Evolutionary conservation across 1,140 invertebrate species (phyloP), one percentile per base, ranked within the genome.

Genomic region (Drosophila burlai): DNA sequence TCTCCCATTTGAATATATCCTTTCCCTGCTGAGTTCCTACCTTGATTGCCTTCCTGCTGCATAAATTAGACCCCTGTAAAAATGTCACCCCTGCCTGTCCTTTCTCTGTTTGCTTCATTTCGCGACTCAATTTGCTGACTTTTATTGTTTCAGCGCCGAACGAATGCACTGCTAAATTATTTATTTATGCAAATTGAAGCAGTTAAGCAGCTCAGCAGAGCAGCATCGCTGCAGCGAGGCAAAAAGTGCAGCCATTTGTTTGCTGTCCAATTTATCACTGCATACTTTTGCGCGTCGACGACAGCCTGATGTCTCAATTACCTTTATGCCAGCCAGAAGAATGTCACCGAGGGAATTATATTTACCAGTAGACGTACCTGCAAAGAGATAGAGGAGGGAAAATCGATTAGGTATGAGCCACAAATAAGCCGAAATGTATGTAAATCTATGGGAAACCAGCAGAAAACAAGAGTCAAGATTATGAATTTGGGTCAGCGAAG

Each of bases 171-270:
- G 78, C 67, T 89, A 84, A 89, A 89, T 89, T 89, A 89, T 89
- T 89, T 89, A 89, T 89, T 89, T 89, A 89, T 89, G 84, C 84
- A 85, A 89, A 89, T 89, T 84, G 75, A 89, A 90, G 74, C 84
- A 89, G 84, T 89, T 89, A 90, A 89, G 61, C 69, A 61, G 58
- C 71, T 67, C 67, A 36, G 61, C 69, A 61, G 58, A 60, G 75
- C 67, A 36, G 49, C 47, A 29, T 49, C 15, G 49, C 26, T 31
- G 49, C 49, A 46, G 55, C 62, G 36, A 31, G 38, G 66, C 74
- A 78, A 81, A 73, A 84, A 81, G 63, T 83, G 83, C 66, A 62
- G 69, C 55, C 55, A 82, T 82, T 82, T 77, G 73, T 71, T 72
- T 71, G 65, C 62, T n/a, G n/a, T 66, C 83, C 73, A 81, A 85